A percentile compares a stretch with the other conserved stretches of the same genome.
Conservation (phyloP, 2,113 vertebrate species). For the Syrrhaptes paradoxus region DNA sequence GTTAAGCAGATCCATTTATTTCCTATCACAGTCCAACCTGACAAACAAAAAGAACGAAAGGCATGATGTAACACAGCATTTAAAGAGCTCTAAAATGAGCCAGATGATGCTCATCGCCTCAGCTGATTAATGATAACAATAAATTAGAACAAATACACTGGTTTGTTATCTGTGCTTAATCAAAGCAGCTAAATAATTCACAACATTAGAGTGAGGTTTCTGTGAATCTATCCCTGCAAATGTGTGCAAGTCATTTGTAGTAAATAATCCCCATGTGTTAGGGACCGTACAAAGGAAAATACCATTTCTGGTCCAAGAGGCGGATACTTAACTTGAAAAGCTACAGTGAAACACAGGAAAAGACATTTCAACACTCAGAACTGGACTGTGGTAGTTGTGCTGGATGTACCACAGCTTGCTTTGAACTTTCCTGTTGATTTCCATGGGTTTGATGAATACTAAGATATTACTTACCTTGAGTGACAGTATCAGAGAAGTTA, state of each 20-base stretch:
- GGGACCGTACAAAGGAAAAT: not conserved
- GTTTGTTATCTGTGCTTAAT: not conserved
- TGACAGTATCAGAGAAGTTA: not conserved
- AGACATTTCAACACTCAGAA: not conserved
- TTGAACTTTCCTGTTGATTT: not conserved
- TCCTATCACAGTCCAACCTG: not conserved
- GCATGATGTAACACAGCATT: not conserved
- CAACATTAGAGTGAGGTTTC: not conserved
- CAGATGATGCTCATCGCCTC: slow-evolving; percentile 12
- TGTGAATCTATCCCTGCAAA: not conserved
- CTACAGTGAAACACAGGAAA: not conserved
- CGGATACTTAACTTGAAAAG: not conserved
- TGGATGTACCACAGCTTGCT: not conserved
- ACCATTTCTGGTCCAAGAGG: not conserved
- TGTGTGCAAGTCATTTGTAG: not conserved
- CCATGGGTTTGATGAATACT: not conserved
- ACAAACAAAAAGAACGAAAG: not conserved
- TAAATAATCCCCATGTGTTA: not conserved
- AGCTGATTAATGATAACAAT: slow-evolving; percentile 7
- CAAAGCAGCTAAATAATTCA: not conserved
- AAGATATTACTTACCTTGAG: not conserved
- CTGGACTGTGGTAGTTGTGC: not conserved
- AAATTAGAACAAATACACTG: not conserved
- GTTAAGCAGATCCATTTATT: slow-evolving; percentile 13
- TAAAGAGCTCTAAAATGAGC: slow-evolving; percentile 4